These are phyloP conservation scores for Cheilosia urbana DNA, from an alignment of 2,888 invertebrate species.

Conservation along the genomic window DNA sequence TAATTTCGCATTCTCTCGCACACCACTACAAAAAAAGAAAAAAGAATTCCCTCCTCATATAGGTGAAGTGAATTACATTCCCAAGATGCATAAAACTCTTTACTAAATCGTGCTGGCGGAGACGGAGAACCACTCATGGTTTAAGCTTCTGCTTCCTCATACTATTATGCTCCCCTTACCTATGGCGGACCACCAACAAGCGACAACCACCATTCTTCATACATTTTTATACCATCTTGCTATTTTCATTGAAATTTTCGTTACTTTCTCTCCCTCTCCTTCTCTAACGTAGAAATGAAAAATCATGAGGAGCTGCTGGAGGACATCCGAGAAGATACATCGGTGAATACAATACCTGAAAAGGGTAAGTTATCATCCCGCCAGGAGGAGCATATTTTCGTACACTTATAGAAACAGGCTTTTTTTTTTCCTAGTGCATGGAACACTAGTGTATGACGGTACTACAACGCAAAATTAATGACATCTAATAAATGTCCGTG, in stretches of 20 bases:
- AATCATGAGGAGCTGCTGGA: slow-evolving; percentile 83
- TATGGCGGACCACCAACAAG: slow-evolving; percentile 6
- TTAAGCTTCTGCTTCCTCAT: slow-evolving; percentile 22
- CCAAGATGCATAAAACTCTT: slow-evolving; percentile 29
- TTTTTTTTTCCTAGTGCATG: slow-evolving; percentile 7
- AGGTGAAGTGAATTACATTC: neutral
- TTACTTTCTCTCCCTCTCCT: slow-evolving; percentile 14
- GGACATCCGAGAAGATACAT: slow-evolving; percentile 83
- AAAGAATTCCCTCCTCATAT: neutral
- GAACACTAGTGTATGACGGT: neutral
- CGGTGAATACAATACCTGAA: slow-evolving; percentile 82
- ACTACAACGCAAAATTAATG: slow-evolving; percentile 65
- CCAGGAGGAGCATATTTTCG: slow-evolving; percentile 40
- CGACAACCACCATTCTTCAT: slow-evolving; percentile 17
- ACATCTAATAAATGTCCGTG: slow-evolving; percentile 68
- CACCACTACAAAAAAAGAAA: neutral
- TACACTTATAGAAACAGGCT: slow-evolving; percentile 40
- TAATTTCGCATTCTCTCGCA: slow-evolving; percentile 41
- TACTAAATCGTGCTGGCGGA: slow-evolving; percentile 17
- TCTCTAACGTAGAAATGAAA: slow-evolving; percentile 80
- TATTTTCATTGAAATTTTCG: slow-evolving; percentile 60
- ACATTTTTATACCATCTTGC: slow-evolving; percentile 43
- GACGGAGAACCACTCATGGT: slow-evolving; percentile 16
- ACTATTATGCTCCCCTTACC: slow-evolving; percentile 6
- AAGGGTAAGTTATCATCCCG: slow-evolving; percentile 81